Evolutionary conservation across 2,888 invertebrate genomes (phyloP).

Genomic region (Polia nebulosa): DNA sequence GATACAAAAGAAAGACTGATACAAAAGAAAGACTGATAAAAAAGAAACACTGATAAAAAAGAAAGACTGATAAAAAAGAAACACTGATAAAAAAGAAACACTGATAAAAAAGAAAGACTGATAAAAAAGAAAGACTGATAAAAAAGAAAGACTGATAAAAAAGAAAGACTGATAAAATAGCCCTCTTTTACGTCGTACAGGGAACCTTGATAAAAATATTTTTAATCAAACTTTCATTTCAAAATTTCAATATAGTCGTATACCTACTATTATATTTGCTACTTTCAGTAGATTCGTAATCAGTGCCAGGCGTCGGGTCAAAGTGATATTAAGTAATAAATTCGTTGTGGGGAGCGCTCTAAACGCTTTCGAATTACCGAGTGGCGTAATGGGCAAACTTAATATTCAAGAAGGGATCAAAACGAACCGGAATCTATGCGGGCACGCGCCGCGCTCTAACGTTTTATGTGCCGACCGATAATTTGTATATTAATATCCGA

Average conservation of each 20-base stretch:
- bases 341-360: constrained; percentile 77
- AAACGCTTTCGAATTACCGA: constrained; percentile 84
- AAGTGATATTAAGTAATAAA: constrained; percentile 83
- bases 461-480: constrained; percentile 54
- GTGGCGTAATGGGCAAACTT: constrained; percentile 84
- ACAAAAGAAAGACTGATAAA: too few relatives aligned
- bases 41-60: too few relatives aligned
- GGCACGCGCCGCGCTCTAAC: constrained; percentile 48
- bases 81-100: too few relatives aligned
- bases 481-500: constrained; percentile 48
- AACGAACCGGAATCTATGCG: constrained; percentile 60
- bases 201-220: not conserved
- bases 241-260: constrained; percentile 27
- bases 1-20: too few relatives aligned
- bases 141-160: too few relatives aligned
- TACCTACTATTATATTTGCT: constrained; percentile 36
- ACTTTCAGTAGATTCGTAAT: constrained; percentile 61
- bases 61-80: too few relatives aligned
- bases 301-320: constrained; percentile 68
- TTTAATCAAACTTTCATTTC: constrained; percentile 22
- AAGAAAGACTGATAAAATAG: too few relatives aligned
- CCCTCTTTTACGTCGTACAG: not conserved
- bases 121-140: too few relatives aligned
- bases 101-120: too few relatives aligned
- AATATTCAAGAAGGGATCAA: constrained; percentile 84